Conservation (phyloP, 2,113 vertebrate species). For the Vombatus ursinus region DNA sequence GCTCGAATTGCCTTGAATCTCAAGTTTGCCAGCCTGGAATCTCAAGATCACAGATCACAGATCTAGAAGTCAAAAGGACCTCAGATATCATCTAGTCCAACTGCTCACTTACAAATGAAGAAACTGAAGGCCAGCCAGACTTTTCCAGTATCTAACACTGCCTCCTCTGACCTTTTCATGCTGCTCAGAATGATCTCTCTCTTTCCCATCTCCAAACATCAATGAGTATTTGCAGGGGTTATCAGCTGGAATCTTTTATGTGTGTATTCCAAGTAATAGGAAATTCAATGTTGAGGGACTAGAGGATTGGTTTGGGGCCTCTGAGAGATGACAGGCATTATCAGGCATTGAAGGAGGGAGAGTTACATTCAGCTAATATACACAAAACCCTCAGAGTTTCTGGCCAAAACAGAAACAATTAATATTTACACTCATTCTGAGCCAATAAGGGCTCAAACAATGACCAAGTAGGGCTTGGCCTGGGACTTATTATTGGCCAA, state of each 20-base stretch:
- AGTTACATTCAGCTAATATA: not conserved
- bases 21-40: too few relatives aligned
- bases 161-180: too few relatives aligned
- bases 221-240: not conserved
- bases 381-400: too few relatives aligned
- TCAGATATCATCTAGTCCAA: not conserved
- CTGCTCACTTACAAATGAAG: not conserved
- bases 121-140: not conserved
- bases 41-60: too few relatives aligned
- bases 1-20: not conserved
- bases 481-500: too few relatives aligned
- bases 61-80: not conserved
- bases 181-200: too few relatives aligned
- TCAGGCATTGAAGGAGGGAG: not conserved
- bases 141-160: too few relatives aligned
- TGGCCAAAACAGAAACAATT: too few relatives aligned
- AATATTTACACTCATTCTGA: too few relatives aligned
- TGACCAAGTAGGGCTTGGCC: too few relatives aligned
- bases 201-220: not conserved
- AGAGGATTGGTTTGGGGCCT: not conserved
- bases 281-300: not conserved
- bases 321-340: too few relatives aligned
- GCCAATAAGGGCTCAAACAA: too few relatives aligned
- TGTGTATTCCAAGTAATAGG: not conserved
- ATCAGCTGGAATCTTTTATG: not conserved